phyloP scores from a whole-genome alignment of 1,140 invertebrate species.

The Galleria mellonella region DNA sequence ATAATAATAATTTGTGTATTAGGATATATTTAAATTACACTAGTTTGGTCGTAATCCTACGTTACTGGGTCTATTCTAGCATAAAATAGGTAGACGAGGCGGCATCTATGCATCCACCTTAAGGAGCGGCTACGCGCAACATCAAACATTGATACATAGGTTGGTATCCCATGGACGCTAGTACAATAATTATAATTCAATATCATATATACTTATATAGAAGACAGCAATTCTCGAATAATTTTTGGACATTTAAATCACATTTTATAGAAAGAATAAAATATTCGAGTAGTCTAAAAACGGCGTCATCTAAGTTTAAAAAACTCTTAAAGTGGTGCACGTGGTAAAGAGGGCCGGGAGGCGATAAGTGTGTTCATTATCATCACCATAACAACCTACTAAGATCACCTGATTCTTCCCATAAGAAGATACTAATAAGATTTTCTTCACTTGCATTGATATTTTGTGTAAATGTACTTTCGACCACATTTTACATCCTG shows the following conservation, averaged over 20 bases:
- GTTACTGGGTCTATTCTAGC: conserved; percentile 56
- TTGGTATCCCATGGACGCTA: conserved; percentile 41
- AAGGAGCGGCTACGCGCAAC: conserved; percentile 22
- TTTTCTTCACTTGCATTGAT: too few relatives aligned
- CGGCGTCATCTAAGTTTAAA: neutral
- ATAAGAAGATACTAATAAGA: too few relatives aligned
- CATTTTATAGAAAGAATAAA: conserved; percentile 29
- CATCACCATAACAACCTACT: too few relatives aligned
- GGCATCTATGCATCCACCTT: too few relatives aligned
- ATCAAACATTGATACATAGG: conserved; percentile 24
- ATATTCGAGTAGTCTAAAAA: neutral
- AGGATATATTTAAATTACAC: conserved; percentile 57
- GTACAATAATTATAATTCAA: conserved; percentile 31
- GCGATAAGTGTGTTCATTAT: too few relatives aligned
- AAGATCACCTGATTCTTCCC: too few relatives aligned
- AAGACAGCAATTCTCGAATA: conserved; percentile 60
- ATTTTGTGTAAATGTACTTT: too few relatives aligned
- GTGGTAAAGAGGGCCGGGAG: too few relatives aligned
- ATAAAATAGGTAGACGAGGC: conserved; percentile 38
- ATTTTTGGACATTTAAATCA: conserved; percentile 59
- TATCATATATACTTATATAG: conserved; percentile 28
- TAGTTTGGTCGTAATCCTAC: conserved; percentile 67
- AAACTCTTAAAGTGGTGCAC: neutral
- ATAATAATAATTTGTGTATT: conserved; percentile 40
- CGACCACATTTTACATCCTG: too few relatives aligned